These are phyloP conservation scores for Drosophila tani DNA, from an alignment of 1,140 invertebrate species.

Conservation along the genomic window DNA sequence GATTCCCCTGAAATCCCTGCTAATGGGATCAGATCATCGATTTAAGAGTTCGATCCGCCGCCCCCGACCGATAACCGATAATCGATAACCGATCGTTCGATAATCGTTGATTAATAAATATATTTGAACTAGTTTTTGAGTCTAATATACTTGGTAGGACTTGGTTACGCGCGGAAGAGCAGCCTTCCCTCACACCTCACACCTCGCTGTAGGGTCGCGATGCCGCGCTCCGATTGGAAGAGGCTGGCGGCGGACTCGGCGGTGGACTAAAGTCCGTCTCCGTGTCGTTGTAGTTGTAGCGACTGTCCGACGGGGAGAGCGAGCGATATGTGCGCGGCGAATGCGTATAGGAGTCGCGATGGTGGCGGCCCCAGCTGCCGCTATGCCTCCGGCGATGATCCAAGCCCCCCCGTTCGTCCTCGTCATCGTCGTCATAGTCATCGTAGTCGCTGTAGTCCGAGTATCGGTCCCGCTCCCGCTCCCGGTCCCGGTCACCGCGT, in stretches of 20 bases:
- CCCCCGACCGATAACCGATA: slow-evolving; percentile 11
- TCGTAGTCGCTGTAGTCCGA: slow-evolving; percentile 72
- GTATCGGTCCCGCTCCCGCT: slow-evolving; percentile 51
- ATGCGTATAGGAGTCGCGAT: slow-evolving; percentile 64
- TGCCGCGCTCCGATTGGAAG: slow-evolving; percentile 12
- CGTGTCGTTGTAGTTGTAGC: slow-evolving; percentile 83
- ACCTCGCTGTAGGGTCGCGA: slow-evolving; percentile 71
- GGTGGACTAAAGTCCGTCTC: slow-evolving; percentile 84
- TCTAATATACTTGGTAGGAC: slow-evolving; percentile 61
- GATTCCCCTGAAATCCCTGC: slow-evolving; percentile 30
- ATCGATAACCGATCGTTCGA: slow-evolving; percentile 25
- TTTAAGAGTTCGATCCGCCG: slow-evolving; percentile 24
- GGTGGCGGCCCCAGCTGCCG: slow-evolving; percentile 66
- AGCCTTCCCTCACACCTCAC: slow-evolving; percentile 32
- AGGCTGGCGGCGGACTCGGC: slow-evolving; percentile 59
- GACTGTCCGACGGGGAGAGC: slow-evolving; percentile 78
- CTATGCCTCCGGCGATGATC: slow-evolving; percentile 60
- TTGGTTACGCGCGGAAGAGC: slow-evolving; percentile 23
- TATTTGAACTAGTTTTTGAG: slow-evolving; percentile 82
- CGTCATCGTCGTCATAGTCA: slow-evolving; percentile 77
- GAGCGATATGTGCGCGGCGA: slow-evolving; percentile 81
- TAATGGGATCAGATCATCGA: slow-evolving; percentile 28
- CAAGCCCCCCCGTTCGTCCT: slow-evolving; percentile 53
- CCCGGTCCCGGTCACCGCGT: slow-evolving; percentile 48
- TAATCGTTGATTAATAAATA: slow-evolving; percentile 78